Base-by-base conservation (phyloP, 2,797 vertebrate genomes). In the Myotis vivesi region DNA sequence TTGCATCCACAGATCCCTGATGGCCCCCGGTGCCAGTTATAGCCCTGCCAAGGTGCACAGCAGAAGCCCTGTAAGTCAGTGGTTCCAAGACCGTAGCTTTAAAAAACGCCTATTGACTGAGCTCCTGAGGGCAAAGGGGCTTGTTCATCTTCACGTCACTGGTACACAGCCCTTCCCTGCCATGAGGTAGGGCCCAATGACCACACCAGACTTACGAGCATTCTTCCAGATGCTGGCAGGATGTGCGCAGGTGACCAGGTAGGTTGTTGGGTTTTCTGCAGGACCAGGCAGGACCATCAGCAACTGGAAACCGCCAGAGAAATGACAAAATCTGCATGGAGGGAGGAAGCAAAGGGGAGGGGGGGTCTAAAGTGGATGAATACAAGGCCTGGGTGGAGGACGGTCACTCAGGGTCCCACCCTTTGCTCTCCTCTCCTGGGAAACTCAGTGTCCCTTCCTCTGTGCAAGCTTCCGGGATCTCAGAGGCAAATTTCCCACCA, bases 191-290 rank as follows among this genome's bases (percentile, higher is more conserved):
- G 17, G 15, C 9, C 64, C 36, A 91, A 17, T 57, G 55, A 64
- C 36, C 1, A 1, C 6, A 57, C 20, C 41, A 36, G 44, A 2
- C 5, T 17, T 2, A 3, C 1, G 6, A 6, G 38, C 23, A 7
- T 5, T 79, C 20, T 44, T 86, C 57, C 53, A 15, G 41, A 9
- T 59, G 57, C 44, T 41, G 25, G 30, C 44, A 33, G 23, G 15
- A 7, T 38, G 3, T 25, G 16, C 36, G 20, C 8, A 68, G 55
- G 19, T 8, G 59, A 28, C 25, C 41, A 36, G 69, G 64, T 41
- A 2, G 12, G 46, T 13, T 46, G 12, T 4, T 49, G 46, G 28
- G 38, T 57, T 62, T 86, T 79, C 62, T 8, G 5, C 53, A 82
- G 38, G 23, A 64, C 51, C 38, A 62, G 17, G 7, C 44, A 44